Evolutionary conservation across 2,888 invertebrate species (phyloP).

Genomic region (Panorpa germanica): DNA sequence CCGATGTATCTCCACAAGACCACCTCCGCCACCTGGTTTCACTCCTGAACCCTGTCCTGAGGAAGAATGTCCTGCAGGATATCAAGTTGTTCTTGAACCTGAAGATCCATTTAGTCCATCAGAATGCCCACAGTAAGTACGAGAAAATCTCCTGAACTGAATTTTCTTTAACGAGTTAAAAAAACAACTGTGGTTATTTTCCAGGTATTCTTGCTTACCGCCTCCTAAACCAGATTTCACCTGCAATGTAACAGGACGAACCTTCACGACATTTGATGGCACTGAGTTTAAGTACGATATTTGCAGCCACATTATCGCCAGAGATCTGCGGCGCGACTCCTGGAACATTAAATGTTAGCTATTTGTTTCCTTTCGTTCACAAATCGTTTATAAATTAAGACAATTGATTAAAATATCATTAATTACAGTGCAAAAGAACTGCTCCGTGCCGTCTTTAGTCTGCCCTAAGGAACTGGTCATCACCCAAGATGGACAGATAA

Average conservation of each 20-base stretch:
- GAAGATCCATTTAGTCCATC: slow-evolving; percentile 19
- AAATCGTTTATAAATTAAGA: neutral
- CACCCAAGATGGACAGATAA: slow-evolving; percentile 33
- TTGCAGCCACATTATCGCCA: slow-evolving; percentile 60
- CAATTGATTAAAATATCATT: slow-evolving; percentile 5
- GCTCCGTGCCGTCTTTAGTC: slow-evolving; percentile 26
- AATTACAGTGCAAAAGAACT: slow-evolving; percentile 38
- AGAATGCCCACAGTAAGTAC: slow-evolving; percentile 29
- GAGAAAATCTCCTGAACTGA: slow-evolving; percentile 1
- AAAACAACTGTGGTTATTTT: slow-evolving; percentile 14
- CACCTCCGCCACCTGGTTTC: slow-evolving; percentile 22
- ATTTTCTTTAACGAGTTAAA: slow-evolving; percentile 5
- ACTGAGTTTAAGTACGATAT: slow-evolving; percentile 61
- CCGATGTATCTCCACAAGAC: slow-evolving; percentile 30
- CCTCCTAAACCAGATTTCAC: slow-evolving; percentile 34
- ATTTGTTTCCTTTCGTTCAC: slow-evolving; percentile 3
- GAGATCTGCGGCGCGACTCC: slow-evolving; percentile 41
- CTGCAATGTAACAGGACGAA: slow-evolving; percentile 55
- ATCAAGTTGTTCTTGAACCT: slow-evolving; percentile 30
- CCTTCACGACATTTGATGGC: slow-evolving; percentile 64
- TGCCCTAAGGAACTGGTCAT: slow-evolving; percentile 47
- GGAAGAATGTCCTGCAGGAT: slow-evolving; percentile 37
- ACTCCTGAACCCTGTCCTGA: slow-evolving; percentile 23
- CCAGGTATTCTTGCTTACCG: slow-evolving; percentile 42
- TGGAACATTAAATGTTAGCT: slow-evolving; percentile 53